Conservation (phyloP, 2,797 vertebrate genomes). For the Allobates femoralis region DNA sequence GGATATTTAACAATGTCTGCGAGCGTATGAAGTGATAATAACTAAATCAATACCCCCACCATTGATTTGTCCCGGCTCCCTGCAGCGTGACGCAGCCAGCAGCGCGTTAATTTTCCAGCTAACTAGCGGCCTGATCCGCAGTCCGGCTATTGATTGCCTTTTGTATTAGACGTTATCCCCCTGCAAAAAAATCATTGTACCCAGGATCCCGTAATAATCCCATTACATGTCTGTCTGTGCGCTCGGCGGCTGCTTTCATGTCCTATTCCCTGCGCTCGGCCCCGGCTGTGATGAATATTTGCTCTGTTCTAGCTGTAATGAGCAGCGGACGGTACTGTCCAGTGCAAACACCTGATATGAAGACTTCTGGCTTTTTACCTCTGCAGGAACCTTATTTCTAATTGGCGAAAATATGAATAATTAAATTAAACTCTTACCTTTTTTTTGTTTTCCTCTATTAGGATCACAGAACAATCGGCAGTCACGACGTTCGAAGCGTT, state of each 20-base stretch:
- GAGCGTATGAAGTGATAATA: constrained; percentile 85
- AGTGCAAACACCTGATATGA: too few species aligned
- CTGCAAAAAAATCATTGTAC: constrained; percentile 61
- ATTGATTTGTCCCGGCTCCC: constrained; percentile 79
- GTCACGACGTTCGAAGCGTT: constrained; percentile 97
- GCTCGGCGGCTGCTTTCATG: neutral
- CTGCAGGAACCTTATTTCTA: too few species aligned
- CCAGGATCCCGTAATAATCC: neutral
- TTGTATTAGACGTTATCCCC: constrained; percentile 74
- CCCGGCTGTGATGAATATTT: neutral
- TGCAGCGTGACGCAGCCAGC: constrained; percentile 82
- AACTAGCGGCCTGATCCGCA: constrained; percentile 91
- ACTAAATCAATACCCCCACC: constrained; percentile 81
- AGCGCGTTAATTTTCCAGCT: constrained; percentile 89
- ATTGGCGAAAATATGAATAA: constrained; percentile 12
- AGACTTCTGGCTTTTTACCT: too few species aligned
- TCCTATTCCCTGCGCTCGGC: neutral
- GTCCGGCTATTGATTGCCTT: constrained; percentile 76
- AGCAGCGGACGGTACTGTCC: neutral
- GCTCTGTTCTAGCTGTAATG: neutral
- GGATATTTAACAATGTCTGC: constrained; percentile 91
- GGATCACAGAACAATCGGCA: constrained; percentile 97
- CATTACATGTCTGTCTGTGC: neutral
- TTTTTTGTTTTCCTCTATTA: constrained; percentile 72
- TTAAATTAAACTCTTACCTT: constrained; percentile 1